Conservation (phyloP, 2,797 vertebrate species). For the Poeciliopsis turneri region DNA sequence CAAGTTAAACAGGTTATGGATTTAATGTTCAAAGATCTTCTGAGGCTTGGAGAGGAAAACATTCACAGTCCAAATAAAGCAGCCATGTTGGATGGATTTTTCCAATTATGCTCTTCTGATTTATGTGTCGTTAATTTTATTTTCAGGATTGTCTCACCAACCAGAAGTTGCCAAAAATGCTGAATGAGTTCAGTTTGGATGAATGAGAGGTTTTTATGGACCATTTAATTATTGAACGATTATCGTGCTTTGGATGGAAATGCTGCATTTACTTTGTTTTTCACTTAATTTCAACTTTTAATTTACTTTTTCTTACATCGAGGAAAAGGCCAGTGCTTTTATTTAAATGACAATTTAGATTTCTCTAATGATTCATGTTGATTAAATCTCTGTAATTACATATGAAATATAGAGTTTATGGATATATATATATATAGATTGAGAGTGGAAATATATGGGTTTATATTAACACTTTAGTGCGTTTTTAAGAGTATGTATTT, state of each 20-base stretch:
- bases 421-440: neutral
- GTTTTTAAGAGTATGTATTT: constrained; percentile 10
- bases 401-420: neutral
- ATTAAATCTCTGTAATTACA: neutral
- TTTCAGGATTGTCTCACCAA: neutral
- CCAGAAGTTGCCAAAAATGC: neutral
- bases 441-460: neutral
- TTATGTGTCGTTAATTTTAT: neutral
- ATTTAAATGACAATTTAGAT: constrained; percentile 1
- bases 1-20: neutral
- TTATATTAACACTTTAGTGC: neutral
- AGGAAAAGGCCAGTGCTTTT: neutral
- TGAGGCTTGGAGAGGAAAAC: neutral
- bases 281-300: neutral
- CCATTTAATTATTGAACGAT: neutral
- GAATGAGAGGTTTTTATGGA: neutral
- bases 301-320: neutral
- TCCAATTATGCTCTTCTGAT: neutral
- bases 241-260: neutral
- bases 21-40: neutral
- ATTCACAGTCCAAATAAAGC: neutral
- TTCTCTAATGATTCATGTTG: constrained; percentile 16
- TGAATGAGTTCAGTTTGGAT: neutral
- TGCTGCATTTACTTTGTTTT: neutral
- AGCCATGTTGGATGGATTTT: neutral